Conservation (phyloP, 2,113 vertebrate genomes). For the Petrocephalus microphthalmus region DNA sequence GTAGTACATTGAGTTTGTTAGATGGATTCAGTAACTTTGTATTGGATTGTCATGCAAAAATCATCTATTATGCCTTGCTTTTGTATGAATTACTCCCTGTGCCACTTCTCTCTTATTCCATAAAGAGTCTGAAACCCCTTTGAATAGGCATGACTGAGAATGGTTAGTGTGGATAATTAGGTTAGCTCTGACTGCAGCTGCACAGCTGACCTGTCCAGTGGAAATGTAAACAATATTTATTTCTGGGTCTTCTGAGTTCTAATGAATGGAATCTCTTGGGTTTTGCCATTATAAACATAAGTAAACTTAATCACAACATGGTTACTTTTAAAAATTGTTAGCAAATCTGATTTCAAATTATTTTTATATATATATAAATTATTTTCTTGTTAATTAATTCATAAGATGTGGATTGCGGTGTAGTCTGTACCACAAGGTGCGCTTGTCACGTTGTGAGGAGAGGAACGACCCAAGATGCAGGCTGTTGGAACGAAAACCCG, state of each 20-base stretch:
- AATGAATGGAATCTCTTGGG: not conserved
- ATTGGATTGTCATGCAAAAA: not conserved
- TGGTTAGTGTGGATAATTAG: not conserved
- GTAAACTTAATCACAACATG: not conserved
- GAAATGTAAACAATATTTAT: not conserved
- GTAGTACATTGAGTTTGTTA: constrained; percentile 4
- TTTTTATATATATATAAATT: no score
- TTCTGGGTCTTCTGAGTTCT: not conserved
- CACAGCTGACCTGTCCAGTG: not conserved
- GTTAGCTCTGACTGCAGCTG: not conserved
- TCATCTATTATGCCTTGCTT: not conserved
- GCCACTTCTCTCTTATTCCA: not conserved
- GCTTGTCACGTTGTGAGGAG: no score
- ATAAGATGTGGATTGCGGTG: not conserved
- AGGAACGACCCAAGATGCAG: no score
- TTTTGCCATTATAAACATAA: not conserved
- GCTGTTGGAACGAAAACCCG: no score
- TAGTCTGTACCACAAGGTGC: no score
- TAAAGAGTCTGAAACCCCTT: not conserved
- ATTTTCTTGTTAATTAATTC: not conserved
- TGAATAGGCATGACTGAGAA: not conserved
- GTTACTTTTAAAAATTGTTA: not conserved
- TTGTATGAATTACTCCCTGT: not conserved
- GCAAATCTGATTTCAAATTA: not conserved
- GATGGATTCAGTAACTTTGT: not conserved